Conservation (phyloP, 2,888 invertebrate genomes). For the Epistrophe eligans region DNA sequence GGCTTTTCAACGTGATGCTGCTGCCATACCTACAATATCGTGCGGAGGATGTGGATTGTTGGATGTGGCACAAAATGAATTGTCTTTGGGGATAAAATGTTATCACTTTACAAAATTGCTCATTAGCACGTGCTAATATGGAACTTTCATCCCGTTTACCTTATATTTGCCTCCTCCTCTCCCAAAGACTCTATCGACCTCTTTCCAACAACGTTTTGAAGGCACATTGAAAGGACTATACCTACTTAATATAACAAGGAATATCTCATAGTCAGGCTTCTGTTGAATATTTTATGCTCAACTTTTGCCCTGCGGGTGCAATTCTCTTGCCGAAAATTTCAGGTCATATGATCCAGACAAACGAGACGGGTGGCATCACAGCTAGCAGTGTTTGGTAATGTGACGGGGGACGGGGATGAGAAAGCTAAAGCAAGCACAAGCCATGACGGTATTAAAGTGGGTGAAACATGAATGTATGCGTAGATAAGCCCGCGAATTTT, state of each 20-base stretch:
- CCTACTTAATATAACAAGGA: neutral
- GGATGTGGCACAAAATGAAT: conserved; percentile 67
- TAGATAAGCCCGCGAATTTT: conserved; percentile 73
- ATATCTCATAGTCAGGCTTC: conserved; percentile 36
- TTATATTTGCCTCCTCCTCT: conserved; percentile 24
- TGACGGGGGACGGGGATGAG: conserved; percentile 8
- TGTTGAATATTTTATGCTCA: conserved; percentile 73
- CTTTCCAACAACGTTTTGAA: conserved; percentile 19
- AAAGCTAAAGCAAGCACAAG: neutral
- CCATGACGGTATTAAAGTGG: neutral
- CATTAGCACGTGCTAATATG: conserved; percentile 77
- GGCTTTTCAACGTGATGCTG: conserved; percentile 7
- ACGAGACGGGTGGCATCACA: conserved; percentile 61
- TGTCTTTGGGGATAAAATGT: conserved; percentile 75
- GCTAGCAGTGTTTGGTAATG: neutral
- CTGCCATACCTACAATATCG: neutral
- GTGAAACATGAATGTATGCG: conserved; percentile 23
- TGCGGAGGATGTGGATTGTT: neutral
- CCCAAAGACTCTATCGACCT: conserved; percentile 1
- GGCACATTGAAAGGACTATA: conserved; percentile 15
- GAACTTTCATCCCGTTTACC: conserved; percentile 72
- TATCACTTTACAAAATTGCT: conserved; percentile 78
- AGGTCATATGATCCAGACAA: conserved; percentile 74
- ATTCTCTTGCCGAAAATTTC: conserved; percentile 74
- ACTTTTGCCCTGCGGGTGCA: conserved; percentile 74